phyloP scores from a whole-genome alignment of 2,113 vertebrate species.

The Sinosuthora webbiana region DNA sequence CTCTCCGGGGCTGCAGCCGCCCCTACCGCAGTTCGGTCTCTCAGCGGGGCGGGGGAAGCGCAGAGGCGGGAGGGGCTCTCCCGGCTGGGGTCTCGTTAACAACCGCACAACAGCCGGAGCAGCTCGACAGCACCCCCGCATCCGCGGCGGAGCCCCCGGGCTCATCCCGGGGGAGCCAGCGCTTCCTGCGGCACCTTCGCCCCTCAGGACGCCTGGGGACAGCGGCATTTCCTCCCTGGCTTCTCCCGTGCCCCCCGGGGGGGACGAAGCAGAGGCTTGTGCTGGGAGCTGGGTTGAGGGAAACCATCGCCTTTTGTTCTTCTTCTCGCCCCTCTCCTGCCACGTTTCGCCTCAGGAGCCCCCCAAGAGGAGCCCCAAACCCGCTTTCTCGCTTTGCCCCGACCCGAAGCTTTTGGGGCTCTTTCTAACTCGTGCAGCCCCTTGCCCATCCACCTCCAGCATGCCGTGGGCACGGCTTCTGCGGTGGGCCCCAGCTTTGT shows the following conservation, averaged over 20 bases:
- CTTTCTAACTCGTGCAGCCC: not conserved
- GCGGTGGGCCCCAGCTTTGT: accelerated
- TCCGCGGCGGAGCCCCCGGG: not conserved
- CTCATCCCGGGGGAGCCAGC: not conserved
- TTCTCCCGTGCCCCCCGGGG: not conserved
- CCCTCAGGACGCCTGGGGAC: not conserved
- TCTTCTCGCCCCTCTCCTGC: not conserved
- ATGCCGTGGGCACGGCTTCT: not conserved
- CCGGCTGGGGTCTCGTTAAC: not conserved
- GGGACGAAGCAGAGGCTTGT: not conserved
- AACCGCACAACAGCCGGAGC: not conserved
- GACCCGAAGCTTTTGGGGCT: not conserved
- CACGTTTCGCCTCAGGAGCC: not conserved
- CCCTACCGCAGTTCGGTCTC: not conserved
- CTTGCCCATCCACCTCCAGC: accelerated
- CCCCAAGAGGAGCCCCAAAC: not conserved
- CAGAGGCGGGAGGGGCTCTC: not conserved
- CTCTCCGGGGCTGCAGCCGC: not conserved
- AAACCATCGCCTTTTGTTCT: conserved; percentile 22
- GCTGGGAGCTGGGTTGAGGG: not conserved
- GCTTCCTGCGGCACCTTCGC: not conserved
- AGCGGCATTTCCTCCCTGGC: not conserved
- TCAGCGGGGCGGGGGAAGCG: not conserved
- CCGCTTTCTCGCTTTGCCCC: not conserved
- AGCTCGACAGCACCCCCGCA: not conserved